A percentile compares a stretch with the other conserved stretches of the same genome.
phyloP scores from a whole-genome alignment of 2,797 vertebrate genomes.

The Manis javanica region DNA sequence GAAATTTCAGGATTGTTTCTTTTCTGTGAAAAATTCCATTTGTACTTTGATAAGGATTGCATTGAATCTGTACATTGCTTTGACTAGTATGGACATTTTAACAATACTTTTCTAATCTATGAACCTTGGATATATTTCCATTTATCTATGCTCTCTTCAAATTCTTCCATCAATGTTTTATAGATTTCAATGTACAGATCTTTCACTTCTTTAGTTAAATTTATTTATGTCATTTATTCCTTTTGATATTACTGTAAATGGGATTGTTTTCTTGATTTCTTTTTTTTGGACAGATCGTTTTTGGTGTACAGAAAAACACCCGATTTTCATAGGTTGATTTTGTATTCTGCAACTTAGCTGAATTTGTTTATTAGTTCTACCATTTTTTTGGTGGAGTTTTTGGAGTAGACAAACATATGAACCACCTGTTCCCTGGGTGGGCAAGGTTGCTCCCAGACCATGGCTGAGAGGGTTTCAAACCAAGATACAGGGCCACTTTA shows the following conservation, averaged over 20 bases:
- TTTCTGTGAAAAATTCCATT: neutral
- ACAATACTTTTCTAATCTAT: no score
- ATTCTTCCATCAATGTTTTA: no score
- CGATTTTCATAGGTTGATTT: neutral
- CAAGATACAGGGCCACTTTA: neutral
- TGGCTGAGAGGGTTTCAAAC: neutral
- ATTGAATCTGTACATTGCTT: no score
- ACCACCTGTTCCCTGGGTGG: neutral
- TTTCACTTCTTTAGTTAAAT: no score
- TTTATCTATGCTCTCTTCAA: no score
- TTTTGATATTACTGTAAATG: no score
- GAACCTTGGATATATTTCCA: no score
- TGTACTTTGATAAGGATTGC: no score
- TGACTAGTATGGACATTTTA: no score
- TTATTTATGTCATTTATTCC: no score
- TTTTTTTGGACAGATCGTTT: neutral
- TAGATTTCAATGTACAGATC: no score
- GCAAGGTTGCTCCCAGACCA: neutral
- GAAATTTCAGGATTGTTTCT: neutral
- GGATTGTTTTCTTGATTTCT: no score
- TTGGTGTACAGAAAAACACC: neutral
- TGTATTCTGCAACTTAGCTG: neutral
- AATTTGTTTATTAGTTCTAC: neutral
- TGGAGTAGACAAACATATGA: neutral
- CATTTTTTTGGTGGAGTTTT: neutral